These are phyloP conservation scores for Siderastrea radians DNA, from an alignment of 92 coral and sea anemone species.

Conservation along the genomic window DNA sequence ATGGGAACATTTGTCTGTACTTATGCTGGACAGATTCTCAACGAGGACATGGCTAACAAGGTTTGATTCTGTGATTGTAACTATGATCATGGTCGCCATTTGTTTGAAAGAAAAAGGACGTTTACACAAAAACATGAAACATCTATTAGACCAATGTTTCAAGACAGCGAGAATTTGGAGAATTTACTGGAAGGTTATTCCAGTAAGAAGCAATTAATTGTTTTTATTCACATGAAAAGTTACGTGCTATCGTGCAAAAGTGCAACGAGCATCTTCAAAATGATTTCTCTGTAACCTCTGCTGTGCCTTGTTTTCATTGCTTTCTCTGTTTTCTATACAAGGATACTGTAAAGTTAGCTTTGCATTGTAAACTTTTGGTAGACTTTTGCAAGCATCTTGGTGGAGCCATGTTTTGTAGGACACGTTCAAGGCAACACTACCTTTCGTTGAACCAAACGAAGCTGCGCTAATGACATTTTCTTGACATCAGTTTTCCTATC, in stretches of 20 bases:
- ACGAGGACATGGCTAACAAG: slow-evolving; percentile 96
- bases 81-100: neutral
- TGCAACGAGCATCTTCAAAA: too few relatives aligned
- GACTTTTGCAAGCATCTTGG: too few relatives aligned
- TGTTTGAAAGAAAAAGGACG: neutral
- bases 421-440: too few relatives aligned
- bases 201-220: too few relatives aligned
- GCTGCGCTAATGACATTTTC: neutral
- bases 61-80: slow-evolving; percentile 11
- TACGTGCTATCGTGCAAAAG: too few relatives aligned
- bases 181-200: neutral
- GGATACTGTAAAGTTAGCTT: too few relatives aligned
- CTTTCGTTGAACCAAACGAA: too few relatives aligned
- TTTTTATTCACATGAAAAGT: too few relatives aligned
- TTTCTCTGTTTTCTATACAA: neutral
- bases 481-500: neutral
- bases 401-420: too few relatives aligned
- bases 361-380: too few relatives aligned
- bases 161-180: neutral
- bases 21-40: slow-evolving; percentile 93
- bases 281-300: too few relatives aligned
- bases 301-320: neutral
- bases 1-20: slow-evolving; percentile 95
- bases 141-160: too few relatives aligned
- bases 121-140: neutral